These are phyloP conservation scores for Scarus forsteni DNA, from an alignment of 2,797 vertebrate species.

Conservation along the genomic window DNA sequence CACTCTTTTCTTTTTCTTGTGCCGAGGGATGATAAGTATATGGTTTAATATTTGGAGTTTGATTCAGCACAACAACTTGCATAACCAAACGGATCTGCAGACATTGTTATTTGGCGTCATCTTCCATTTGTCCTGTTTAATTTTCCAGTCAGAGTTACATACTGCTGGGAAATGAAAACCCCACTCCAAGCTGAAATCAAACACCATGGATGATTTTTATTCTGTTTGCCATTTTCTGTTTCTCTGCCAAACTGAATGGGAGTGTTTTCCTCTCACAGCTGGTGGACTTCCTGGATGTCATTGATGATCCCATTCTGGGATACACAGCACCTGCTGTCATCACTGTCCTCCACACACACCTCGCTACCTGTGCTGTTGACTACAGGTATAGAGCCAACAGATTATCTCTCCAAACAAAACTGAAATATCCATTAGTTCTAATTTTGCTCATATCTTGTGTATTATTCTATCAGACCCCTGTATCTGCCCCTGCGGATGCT, in stretches of 20 bases:
- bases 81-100: slow-evolving; percentile 1
- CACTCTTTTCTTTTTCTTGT: not conserved
- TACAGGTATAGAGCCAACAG: slow-evolving; percentile 84
- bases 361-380: slow-evolving; percentile 92
- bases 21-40: slow-evolving; percentile 19
- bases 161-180: slow-evolving; percentile 2
- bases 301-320: slow-evolving; percentile 93
- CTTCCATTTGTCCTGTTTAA: slow-evolving; percentile 3
- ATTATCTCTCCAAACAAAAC: not conserved
- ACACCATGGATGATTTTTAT: not conserved
- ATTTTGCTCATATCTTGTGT: no score
- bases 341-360: slow-evolving; percentile 92
- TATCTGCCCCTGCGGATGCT: slow-evolving; percentile 91
- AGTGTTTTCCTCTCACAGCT: slow-evolving; percentile 76
- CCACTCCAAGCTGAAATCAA: not conserved
- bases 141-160: slow-evolving; percentile 11
- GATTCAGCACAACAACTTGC: slow-evolving; percentile 4
- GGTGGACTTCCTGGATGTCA: slow-evolving; percentile 92
- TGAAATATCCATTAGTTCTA: no score
- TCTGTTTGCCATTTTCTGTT: not conserved
- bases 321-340: slow-evolving; percentile 92
- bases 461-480: slow-evolving; percentile 83
- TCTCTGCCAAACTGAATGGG: slow-evolving; percentile 12
- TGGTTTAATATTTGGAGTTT: slow-evolving; percentile 1
- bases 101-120: not conserved